These are phyloP conservation scores for Sarcophaga bullata DNA, from an alignment of 1,140 invertebrate species.

Conservation along the genomic window DNA sequence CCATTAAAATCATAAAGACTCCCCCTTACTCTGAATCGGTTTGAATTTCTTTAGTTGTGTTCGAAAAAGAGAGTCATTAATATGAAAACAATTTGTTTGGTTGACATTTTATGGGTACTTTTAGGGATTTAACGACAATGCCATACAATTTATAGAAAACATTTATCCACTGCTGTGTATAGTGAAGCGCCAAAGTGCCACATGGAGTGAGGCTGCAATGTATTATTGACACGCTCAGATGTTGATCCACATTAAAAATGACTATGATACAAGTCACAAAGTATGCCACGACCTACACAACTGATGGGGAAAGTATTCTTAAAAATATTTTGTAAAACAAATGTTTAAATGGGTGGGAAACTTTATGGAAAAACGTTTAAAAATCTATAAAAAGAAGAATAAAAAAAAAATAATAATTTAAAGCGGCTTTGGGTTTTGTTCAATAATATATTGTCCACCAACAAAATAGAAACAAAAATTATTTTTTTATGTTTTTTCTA, in stretches of 20 bases:
- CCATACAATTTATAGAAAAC: slow-evolving; percentile 29
- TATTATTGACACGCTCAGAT: slow-evolving; percentile 28
- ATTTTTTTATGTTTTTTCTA: background rate
- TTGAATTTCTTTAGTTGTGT: background rate
- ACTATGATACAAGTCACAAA: background rate
- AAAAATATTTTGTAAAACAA: background rate
- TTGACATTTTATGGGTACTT: slow-evolving; percentile 36
- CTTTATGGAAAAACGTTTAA: background rate
- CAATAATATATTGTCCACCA: too few species aligned
- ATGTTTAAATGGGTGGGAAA: background rate
- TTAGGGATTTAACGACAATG: slow-evolving; percentile 36
- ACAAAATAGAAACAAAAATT: too few species aligned
- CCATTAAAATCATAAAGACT: background rate
- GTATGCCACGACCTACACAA: slow-evolving; percentile 8
- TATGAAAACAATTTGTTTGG: slow-evolving; percentile 23
- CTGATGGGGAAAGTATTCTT: background rate
- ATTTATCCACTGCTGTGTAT: background rate
- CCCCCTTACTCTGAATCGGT: background rate
- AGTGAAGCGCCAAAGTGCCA: background rate
- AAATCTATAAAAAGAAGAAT: slow-evolving; percentile 11
- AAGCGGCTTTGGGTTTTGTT: too few species aligned
- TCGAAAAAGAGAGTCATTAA: background rate
- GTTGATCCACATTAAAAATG: background rate
- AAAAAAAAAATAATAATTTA: too few species aligned
- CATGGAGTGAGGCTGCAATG: background rate